phyloP scores from a whole-genome alignment of 2,113 vertebrate species.

The Empidonax traillii region DNA sequence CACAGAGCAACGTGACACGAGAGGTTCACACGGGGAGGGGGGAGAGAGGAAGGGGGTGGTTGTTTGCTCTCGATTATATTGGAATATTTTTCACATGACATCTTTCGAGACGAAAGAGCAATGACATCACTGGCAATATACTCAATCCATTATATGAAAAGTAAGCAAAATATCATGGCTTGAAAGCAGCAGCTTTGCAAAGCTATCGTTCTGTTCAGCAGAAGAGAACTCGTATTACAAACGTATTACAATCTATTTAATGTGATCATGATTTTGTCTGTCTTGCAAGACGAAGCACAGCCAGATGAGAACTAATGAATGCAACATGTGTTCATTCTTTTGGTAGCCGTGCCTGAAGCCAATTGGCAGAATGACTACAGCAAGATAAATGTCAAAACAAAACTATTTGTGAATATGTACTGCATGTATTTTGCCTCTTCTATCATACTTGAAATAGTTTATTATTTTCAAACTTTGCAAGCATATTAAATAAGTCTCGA shows the following conservation, averaged over 20 bases:
- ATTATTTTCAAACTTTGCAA: conserved; percentile 29
- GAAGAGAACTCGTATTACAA: conserved; percentile 52
- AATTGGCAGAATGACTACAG: conserved; percentile 68
- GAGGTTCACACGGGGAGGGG: not conserved
- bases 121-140: not conserved
- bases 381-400: conserved; percentile 73
- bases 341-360: conserved; percentile 69
- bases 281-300: conserved; percentile 55
- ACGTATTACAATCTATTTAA: conserved; percentile 53
- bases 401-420: conserved; percentile 53
- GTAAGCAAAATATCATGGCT: not conserved
- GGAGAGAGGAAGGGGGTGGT: not conserved
- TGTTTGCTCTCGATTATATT: not conserved
- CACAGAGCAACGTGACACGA: not conserved
- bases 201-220: not conserved
- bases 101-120: not conserved
- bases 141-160: not conserved
- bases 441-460: conserved; percentile 26
- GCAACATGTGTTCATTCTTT: conserved; percentile 74
- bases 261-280: conserved; percentile 41
- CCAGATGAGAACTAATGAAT: conserved; percentile 72
- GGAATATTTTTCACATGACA: conserved; percentile 36
- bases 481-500: not conserved
- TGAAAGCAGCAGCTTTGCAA: not conserved
- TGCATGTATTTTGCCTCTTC: conserved; percentile 25